Evolutionary conservation across 1,140 invertebrate genomes (phyloP), one percentile per base, ranked within the genome.

Genomic region (Cylas formicarius): DNA sequence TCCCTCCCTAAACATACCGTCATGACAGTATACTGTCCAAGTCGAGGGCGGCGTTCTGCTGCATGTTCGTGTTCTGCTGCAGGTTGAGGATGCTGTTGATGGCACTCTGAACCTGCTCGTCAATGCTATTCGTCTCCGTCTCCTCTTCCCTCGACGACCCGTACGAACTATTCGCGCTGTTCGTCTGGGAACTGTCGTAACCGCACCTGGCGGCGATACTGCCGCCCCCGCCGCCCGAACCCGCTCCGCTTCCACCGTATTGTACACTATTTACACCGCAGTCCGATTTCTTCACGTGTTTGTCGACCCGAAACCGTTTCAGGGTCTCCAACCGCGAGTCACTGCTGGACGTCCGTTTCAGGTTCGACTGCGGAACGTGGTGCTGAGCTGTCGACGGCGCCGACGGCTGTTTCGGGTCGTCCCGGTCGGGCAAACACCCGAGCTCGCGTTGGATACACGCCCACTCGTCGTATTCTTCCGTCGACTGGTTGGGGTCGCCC

Each of bases 21-120:
- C 64, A 66, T 61, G 64, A 66, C 44, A 66, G 55, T 57, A 66
- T 65, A 37, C 58, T 62, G 44, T 65, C 62, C 36, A 65, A 48
- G 49, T 64, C 61, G 17, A 60, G 41, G 20, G 34, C 22, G 29
- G 13, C 18, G 11, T 36, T 42, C 17, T 41, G 33, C 19, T 44
- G 44, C 9, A 40, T 40, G 14, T 55, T 47, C 11, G 57, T 58
- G 31, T 48, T 60, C 39, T 66, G 64, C 56, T 83, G 81, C 44
- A 84, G 63, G 64, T 82, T 84, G 18, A 84, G 67, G 54, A 86
- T 85, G 56, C 80, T 82, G 56, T 85, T 81, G 40, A 85, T 85
- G 33, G 83, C 82, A 48, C 78, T 81, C 61, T 84, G 81, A 24
- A 85, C 81, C 59, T 86, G 83, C 7, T 81, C 78, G 42, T 79